These are phyloP conservation scores for Poeciliopsis paucimaculata DNA, from an alignment of 2,797 vertebrate species.

Conservation along the genomic window DNA sequence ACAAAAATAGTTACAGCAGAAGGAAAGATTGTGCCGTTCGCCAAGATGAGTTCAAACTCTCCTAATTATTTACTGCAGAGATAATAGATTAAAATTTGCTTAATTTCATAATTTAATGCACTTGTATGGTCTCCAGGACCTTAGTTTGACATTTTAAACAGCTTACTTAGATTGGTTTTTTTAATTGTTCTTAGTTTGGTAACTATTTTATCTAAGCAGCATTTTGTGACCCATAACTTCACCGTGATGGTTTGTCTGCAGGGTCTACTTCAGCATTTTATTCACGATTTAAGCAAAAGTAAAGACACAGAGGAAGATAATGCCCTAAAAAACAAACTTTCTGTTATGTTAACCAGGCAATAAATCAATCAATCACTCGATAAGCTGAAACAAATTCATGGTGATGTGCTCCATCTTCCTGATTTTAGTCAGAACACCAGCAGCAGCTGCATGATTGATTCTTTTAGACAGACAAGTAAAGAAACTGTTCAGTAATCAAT, in stretches of 20 bases:
- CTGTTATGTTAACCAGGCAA: not conserved
- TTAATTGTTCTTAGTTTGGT: not conserved
- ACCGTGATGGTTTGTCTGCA: not conserved
- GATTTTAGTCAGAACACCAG: no score
- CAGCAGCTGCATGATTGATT: no score
- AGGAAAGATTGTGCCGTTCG: not conserved
- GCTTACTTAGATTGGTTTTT: not conserved
- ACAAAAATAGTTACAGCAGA: conserved; percentile 11
- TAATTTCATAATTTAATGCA: not conserved
- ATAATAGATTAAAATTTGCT: not conserved
- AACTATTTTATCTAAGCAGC: not conserved
- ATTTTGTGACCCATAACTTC: not conserved
- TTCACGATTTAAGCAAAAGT: not conserved
- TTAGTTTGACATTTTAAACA: not conserved
- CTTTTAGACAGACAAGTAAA: no score
- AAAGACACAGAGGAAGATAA: not conserved
- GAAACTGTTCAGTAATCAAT: no score
- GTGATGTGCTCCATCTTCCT: no score
- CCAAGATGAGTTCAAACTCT: not conserved
- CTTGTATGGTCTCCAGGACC: not conserved
- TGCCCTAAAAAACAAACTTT: not conserved
- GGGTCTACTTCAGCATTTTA: not conserved
- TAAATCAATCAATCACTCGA: no score
- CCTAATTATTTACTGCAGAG: not conserved
- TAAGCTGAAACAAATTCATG: no score